These are phyloP conservation scores for Ommatoiulus sabulosus DNA, from an alignment of 2,888 invertebrate genomes.

Conservation along the genomic window DNA sequence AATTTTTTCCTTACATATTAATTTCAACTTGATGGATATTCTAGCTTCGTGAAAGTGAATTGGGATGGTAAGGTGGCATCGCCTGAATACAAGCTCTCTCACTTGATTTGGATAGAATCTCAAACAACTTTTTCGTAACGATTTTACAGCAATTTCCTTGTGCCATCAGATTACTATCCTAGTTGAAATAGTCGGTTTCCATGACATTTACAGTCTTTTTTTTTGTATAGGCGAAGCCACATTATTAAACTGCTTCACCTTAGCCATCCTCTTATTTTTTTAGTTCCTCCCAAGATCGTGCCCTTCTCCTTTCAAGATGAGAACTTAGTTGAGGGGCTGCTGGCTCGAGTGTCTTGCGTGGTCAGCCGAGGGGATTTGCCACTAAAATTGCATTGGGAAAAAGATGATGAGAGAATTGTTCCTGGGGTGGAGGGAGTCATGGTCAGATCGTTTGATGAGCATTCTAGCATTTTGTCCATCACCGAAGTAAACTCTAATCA, in stretches of 20 bases:
- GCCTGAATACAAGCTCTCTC: background rate
- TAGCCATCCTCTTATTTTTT: constrained; percentile 42
- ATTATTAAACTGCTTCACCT: background rate
- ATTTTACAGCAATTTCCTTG: background rate
- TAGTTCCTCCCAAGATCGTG: constrained; percentile 58
- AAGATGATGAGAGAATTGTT: constrained; percentile 51
- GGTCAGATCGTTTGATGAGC: constrained; percentile 56
- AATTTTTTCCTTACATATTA: background rate
- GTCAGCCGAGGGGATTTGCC: constrained; percentile 58
- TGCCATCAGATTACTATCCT: background rate
- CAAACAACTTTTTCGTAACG: background rate
- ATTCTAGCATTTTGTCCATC: constrained; percentile 57
- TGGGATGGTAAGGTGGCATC: background rate
- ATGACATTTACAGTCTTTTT: background rate
- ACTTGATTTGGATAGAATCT: background rate
- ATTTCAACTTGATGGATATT: background rate
- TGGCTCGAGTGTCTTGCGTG: constrained; percentile 57
- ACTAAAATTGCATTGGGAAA: constrained; percentile 55
- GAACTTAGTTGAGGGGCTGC: constrained; percentile 55
- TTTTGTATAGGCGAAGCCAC: background rate
- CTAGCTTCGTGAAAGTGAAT: background rate
- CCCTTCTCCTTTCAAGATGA: constrained; percentile 57
- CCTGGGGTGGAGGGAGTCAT: constrained; percentile 50
- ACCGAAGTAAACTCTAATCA: constrained; percentile 46
- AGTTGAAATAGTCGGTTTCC: background rate